Evolutionary conservation across 2,113 vertebrate genomes (phyloP).

Genomic region (Glareola pratincola): DNA sequence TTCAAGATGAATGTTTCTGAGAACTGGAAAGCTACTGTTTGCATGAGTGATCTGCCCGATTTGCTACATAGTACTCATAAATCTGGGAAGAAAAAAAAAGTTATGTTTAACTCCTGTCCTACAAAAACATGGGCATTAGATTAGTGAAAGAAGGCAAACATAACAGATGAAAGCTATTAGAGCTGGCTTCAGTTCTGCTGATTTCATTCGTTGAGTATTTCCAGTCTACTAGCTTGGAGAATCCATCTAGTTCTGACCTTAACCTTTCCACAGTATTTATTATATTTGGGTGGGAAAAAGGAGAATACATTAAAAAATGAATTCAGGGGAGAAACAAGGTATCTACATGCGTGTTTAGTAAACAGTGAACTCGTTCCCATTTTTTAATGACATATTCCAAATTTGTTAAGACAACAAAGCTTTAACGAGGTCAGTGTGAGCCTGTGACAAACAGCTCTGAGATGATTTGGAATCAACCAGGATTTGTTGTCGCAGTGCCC

Average conservation of each 20-base stretch:
- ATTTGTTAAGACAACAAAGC: conserved; percentile 5
- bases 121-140: conserved; percentile 22
- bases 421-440: conserved; percentile 3
- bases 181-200: background rate
- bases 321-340: background rate
- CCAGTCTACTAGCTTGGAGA: conserved; percentile 10
- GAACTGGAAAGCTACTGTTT: conserved; percentile 66
- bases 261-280: conserved; percentile 10
- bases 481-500: background rate
- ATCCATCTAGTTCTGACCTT: conserved; percentile 49
- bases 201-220: conserved; percentile 15
- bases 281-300: background rate
- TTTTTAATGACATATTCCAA: conserved; percentile 15
- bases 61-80: conserved; percentile 67
- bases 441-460: background rate
- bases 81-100: conserved; percentile 27
- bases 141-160: conserved; percentile 20
- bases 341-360: background rate
- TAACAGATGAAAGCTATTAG: conserved; percentile 36
- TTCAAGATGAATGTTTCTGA: conserved; percentile 57
- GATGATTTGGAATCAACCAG: background rate
- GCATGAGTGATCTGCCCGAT: conserved; percentile 65
- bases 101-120: conserved; percentile 54
- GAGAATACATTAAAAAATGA: background rate
- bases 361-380: background rate